These are phyloP conservation scores for Linurgus olivaceus DNA, from an alignment of 2,797 vertebrate genomes.

Conservation along the genomic window DNA sequence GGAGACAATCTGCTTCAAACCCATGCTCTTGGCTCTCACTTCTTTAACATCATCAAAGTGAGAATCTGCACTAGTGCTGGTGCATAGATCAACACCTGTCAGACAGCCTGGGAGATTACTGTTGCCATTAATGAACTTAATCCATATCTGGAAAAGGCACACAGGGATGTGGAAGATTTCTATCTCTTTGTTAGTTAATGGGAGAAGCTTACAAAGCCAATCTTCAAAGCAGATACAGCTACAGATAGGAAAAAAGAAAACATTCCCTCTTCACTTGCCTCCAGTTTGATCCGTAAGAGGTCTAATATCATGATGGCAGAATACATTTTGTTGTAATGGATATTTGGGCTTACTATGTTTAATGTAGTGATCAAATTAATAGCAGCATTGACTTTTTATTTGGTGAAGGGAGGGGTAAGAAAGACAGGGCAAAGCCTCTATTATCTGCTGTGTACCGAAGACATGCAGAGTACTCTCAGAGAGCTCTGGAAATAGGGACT, in stretches of 20 bases:
- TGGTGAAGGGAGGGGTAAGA: neutral
- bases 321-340: neutral
- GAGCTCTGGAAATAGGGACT: neutral
- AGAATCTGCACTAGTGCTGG: neutral
- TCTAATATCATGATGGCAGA: neutral
- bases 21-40: neutral
- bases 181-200: slow-evolving; percentile 48
- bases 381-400: neutral
- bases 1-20: neutral
- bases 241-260: slow-evolving; percentile 12
- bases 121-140: slow-evolving; percentile 22
- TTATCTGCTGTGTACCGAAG: neutral
- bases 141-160: slow-evolving; percentile 6
- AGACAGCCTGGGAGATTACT: slow-evolving; percentile 7
- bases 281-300: neutral
- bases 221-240: slow-evolving; percentile 38
- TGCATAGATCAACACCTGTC: slow-evolving; percentile 25
- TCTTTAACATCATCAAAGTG: slow-evolving; percentile 4
- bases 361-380: neutral
- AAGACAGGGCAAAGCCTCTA: neutral
- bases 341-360: neutral
- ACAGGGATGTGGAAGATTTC: slow-evolving; percentile 4
- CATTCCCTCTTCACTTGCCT: neutral
- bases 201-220: slow-evolving; percentile 6
- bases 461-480: neutral